Percentiles rank a stretch among this genome's conserved stretches.
Conservation (phyloP, 2,797 vertebrate genomes). For the Anguilla anguilla region DNA sequence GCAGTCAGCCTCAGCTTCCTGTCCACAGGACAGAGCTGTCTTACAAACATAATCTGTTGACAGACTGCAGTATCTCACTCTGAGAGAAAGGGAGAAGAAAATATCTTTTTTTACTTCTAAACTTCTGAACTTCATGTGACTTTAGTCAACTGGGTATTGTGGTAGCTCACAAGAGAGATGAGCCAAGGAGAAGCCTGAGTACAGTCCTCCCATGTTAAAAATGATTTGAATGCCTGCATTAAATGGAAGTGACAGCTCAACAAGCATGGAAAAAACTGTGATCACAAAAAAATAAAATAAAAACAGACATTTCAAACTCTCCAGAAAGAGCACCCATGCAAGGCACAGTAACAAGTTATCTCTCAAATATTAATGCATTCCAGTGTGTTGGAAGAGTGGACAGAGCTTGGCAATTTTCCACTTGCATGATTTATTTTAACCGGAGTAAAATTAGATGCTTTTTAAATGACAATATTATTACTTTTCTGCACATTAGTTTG, state of each 20-base stretch:
- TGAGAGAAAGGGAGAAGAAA: neutral
- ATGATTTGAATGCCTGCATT: conserved; percentile 25
- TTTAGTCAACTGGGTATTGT: neutral
- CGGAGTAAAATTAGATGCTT: conserved; percentile 81
- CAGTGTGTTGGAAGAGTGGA: conserved; percentile 74
- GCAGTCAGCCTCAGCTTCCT: neutral
- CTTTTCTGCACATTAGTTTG: conserved; percentile 73
- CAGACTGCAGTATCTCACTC: neutral
- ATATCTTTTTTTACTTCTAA: no score
- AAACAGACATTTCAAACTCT: conserved; percentile 27
- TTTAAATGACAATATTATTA: conserved; percentile 83
- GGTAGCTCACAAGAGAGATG: neutral
- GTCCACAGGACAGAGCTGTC: conserved; percentile 16
- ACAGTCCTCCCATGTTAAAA: conserved; percentile 20
- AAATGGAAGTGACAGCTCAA: neutral
- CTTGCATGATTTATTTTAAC: conserved; percentile 80
- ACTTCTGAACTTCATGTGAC: conserved; percentile 6
- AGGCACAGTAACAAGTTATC: conserved; percentile 30
- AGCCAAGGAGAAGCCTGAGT: neutral
- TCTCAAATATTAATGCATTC: conserved; percentile 67
- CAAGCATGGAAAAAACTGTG: conserved; percentile 13
- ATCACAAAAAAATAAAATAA: neutral
- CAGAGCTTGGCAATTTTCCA: conserved; percentile 83
- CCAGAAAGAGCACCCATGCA: conserved; percentile 16
- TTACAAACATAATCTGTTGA: conserved; percentile 22